Conservation (phyloP, 2,113 vertebrate species). For the Xiphophorus couchianus region DNA sequence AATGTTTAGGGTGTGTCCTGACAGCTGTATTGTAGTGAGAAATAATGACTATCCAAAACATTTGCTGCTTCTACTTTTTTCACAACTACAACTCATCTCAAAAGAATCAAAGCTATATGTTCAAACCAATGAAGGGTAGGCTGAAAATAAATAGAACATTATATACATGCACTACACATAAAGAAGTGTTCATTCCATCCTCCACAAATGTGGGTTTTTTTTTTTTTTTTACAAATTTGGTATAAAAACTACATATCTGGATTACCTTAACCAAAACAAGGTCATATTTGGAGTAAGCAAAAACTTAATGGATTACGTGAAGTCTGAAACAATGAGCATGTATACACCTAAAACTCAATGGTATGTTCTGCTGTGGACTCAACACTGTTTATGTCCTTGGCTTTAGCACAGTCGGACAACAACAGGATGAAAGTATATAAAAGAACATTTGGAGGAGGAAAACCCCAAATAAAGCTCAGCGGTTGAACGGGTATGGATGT, state of each 20-base stretch:
- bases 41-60: background rate
- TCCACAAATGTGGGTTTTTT: background rate
- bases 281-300: background rate
- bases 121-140: too few species aligned
- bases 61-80: background rate
- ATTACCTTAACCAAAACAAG: background rate
- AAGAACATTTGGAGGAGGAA: background rate
- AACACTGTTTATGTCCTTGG: background rate
- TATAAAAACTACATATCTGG: background rate
- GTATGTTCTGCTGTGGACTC: background rate
- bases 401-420: background rate
- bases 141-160: too few species aligned
- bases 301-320: background rate
- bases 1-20: constrained; percentile 25
- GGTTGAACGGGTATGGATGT: background rate
- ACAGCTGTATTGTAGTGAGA: background rate
- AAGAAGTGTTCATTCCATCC: too few species aligned
- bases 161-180: too few species aligned
- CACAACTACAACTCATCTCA: background rate
- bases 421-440: background rate
- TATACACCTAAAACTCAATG: background rate
- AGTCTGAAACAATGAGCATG: background rate
- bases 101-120: background rate
- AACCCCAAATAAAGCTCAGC: background rate
- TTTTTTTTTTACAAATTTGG: background rate